Base-by-base conservation (phyloP, 2,888 invertebrate genomes). In the Eupithecia abbreviata region DNA sequence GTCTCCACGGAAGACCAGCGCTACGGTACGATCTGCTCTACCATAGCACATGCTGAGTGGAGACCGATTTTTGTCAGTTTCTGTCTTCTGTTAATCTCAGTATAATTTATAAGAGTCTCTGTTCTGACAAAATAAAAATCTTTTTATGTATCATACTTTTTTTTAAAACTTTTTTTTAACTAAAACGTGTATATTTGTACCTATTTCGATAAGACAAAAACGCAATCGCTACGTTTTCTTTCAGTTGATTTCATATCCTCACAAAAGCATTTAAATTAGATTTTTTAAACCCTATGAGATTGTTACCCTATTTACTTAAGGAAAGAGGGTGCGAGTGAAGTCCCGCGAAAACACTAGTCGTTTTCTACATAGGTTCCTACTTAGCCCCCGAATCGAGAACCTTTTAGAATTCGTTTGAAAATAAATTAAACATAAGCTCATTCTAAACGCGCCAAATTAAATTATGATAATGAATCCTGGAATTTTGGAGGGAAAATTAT, bases 401-500 rank as follows among this genome's bases (percentile, higher is more conserved):
- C 69, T 69, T 69, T 69, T 69, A 69, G 69, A 18, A n/a, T 69
- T 18, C n/a, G 47, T 69, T 69, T 45, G 47, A 13, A 72, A 72
- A 72, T 72, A 72, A 66, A 72, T 72, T 62, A 72, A 47, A 72
- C 65, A 45, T 72, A 72, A 72, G 72, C 72, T 66, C 45, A 62
- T 13, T 51, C 65, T 73, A 73, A 49, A 73, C 68, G 68, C 43
- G 69, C 65, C 49, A 68, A 74, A 77, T 77, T 72, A 72, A 74
- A 77, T 77, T 77, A 77, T 77, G 71, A 65, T 77, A 77, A 77
- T 74, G 77, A 71, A 49, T 51, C 68, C 42, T 49, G 42, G 43
- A 72, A 72, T 62, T 62, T 42, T 73, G 71, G 51, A 49, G 68
- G 49, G 43, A 69, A 51, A 77, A 73, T 51, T 72, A 55, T 72